Conservation (phyloP, 2,797 vertebrate genomes). For the Enteromius thamalakanensis region DNA sequence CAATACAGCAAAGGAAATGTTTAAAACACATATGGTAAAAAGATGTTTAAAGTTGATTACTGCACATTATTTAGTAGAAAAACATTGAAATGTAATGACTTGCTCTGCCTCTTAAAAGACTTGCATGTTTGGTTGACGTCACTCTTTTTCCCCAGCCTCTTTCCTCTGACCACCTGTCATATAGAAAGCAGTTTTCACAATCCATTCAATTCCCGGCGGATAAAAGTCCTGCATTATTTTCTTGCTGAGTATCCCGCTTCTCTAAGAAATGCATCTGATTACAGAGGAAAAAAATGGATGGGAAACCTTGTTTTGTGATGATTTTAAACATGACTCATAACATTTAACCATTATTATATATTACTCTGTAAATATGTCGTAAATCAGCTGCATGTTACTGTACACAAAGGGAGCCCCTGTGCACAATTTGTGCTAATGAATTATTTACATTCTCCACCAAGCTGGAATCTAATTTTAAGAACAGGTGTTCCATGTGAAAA, state of each 20-base stretch:
- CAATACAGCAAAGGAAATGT: neutral
- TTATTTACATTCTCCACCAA: conserved; percentile 49
- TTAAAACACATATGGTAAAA: neutral
- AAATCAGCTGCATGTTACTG: conserved; percentile 24
- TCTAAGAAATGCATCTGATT: conserved; percentile 17
- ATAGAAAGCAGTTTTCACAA: conserved; percentile 8
- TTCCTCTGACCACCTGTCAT: conserved; percentile 12
- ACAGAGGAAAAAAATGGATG: neutral
- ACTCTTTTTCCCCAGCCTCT: neutral
- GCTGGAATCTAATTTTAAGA: conserved; percentile 41
- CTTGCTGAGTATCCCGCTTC: neutral
- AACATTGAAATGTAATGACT: neutral
- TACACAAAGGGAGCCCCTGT: conserved; percentile 6
- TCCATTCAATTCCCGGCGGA: conserved; percentile 4
- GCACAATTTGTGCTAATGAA: conserved; percentile 49
- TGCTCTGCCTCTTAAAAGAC: neutral
- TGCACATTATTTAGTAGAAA: conserved; percentile 7
- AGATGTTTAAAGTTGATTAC: neutral
- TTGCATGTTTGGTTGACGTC: neutral
- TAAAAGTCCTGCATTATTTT: neutral
- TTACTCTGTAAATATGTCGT: conserved; percentile 9
- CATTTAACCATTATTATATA: neutral
- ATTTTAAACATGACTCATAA: neutral
- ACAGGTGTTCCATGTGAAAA: conserved; percentile 36
- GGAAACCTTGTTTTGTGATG: neutral